Evolutionary conservation across 2,797 vertebrate species (phyloP), one percentile per base, ranked within the genome.

Genomic region (Australoheros facetus): DNA sequence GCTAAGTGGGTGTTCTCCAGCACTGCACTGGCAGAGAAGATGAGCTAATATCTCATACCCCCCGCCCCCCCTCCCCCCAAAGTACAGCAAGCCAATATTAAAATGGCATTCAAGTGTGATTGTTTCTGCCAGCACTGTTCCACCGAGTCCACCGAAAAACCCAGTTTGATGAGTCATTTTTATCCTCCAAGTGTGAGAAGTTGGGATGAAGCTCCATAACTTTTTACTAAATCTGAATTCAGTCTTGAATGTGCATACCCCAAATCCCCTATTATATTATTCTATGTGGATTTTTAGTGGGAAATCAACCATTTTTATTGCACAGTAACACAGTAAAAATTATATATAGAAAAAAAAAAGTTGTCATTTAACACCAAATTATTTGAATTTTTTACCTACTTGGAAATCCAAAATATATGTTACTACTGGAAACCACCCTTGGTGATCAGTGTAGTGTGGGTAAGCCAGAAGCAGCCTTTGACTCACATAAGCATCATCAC

Each of bases 401-500:
- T 69, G 0, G 0, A 28, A 30, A 66, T 28, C 9, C n/a, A 51
- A 51, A 53, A 69, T 51, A 17, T 30, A 51, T 6, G 14, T 48
- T 2, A 16, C 62, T 12, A 48, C 9, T 66, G 28, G 42, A 66
- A 48, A 16, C 23, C 42, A 66, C 62, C 1, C 16, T 48, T 30
- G 7, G 2, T 48, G 23, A 66, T 48, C 23, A 28, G 26, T 66
- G 62, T 48, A 66, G 23, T 66, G 7, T 10, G 21, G 5, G 42
- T 34, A 39, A 53, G 39, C 12, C 3, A 71, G 19, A 3, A 54
- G 55, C 1, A 2, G 4, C 21, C 0, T 54, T 32, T 75, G 34
- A 96, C 97, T 89, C 94, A 98, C 98, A 7, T 98, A 99, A 89
- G 97, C 98, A n/a, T 99, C 98, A 0, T 98, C 98, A 0, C 97